Evolutionary conservation across 2,888 invertebrate species (phyloP).

Genomic region (Cosmopolites sordidus): DNA sequence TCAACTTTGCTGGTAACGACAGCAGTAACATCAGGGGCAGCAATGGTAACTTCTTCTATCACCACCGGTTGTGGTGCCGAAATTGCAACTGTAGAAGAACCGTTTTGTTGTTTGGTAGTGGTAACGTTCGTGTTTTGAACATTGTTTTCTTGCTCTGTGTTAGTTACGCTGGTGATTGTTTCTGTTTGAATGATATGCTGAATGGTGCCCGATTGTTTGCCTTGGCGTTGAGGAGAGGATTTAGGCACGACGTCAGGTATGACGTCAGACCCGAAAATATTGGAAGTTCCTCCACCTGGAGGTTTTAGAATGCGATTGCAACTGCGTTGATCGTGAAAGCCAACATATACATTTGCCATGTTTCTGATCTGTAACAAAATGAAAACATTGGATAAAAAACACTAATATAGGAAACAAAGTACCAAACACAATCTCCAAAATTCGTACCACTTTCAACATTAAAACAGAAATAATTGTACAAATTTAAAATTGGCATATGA

Average conservation of each 20-base stretch:
- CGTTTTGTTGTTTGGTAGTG: background rate
- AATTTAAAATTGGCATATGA: too few relatives aligned
- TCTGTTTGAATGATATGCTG: slow-evolving; percentile 20
- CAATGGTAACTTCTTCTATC: background rate
- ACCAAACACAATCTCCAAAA: too few relatives aligned
- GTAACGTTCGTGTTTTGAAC: background rate
- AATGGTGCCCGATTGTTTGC: slow-evolving; percentile 14
- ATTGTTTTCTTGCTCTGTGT: background rate
- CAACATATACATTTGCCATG: slow-evolving; percentile 32
- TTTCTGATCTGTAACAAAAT: slow-evolving; percentile 16
- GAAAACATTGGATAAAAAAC: background rate
- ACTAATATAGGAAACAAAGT: too few relatives aligned
- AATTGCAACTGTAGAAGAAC: background rate
- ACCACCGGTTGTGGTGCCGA: background rate
- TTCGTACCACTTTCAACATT: too few relatives aligned
- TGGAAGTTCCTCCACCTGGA: slow-evolving; percentile 33
- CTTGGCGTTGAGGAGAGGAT: slow-evolving; percentile 1
- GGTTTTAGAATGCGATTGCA: slow-evolving; percentile 33
- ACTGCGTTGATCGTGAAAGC: slow-evolving; percentile 32
- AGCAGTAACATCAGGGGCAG: slow-evolving; percentile 7
- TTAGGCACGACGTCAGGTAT: slow-evolving; percentile 18
- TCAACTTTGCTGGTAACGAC: slow-evolving; percentile 17
- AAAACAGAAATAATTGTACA: too few relatives aligned
- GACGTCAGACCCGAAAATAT: slow-evolving; percentile 29
- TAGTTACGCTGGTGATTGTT: background rate